Evolutionary conservation across 1,140 invertebrate genomes (phyloP).

Genomic region (Drosophila jambulina): DNA sequence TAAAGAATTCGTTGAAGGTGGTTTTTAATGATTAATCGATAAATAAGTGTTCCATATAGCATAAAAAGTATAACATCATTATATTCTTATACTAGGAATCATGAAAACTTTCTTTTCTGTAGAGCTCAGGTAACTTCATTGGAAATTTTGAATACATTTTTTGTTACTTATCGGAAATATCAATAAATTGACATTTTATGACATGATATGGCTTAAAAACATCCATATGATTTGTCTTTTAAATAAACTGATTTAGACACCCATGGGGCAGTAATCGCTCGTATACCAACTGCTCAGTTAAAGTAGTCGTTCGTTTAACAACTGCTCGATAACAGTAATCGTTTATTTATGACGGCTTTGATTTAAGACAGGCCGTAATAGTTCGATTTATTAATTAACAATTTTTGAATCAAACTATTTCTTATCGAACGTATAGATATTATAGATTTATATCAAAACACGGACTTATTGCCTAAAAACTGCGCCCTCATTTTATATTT

Average conservation of each 20-base stretch:
- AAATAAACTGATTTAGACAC: not conserved
- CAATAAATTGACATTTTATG: not conserved
- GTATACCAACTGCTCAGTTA: not conserved
- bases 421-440: no score
- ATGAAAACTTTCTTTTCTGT: no score
- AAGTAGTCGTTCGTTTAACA: not conserved
- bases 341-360: no score
- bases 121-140: not conserved
- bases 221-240: not conserved
- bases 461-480: no score
- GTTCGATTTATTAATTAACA: no score
- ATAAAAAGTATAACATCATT: not conserved
- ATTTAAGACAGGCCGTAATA: no score
- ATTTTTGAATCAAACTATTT: no score
- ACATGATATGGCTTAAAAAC: not conserved
- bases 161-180: not conserved
- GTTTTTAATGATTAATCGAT: not conserved
- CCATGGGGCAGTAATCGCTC: not conserved
- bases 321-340: not conserved
- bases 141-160: not conserved
- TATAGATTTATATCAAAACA: no score
- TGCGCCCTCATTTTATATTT: not conserved
- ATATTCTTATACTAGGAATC: not conserved
- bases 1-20: conserved; percentile 29
- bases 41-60: not conserved